A percentile compares a stretch with the other conserved stretches of the same genome.
These are phyloP conservation scores for Montipora cactus DNA, from an alignment of 64 coral and sea anemone species.

Conservation along the genomic window DNA sequence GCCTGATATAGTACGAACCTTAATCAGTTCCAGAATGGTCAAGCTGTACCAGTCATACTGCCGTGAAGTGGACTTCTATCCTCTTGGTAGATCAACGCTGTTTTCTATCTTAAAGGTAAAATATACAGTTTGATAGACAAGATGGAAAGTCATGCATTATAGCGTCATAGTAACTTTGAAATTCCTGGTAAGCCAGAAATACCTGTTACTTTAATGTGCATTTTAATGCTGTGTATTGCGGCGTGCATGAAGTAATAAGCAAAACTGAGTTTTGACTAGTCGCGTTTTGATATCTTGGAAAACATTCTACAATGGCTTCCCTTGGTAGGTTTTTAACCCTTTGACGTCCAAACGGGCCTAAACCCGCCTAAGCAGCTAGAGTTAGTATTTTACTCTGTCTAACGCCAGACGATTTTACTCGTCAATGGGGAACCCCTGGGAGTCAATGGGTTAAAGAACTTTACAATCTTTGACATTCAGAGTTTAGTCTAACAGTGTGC, in stretches of 20 bases:
- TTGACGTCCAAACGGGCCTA: too few relatives aligned
- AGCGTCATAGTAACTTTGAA: too few relatives aligned
- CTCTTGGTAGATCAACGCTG: constrained; percentile 71
- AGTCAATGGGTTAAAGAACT: neutral
- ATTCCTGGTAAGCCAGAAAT: too few relatives aligned
- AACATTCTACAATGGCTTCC: constrained; percentile 7
- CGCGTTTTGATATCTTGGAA: constrained; percentile 60
- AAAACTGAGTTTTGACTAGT: too few relatives aligned
- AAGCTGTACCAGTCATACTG: constrained; percentile 64
- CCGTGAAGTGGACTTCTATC: constrained; percentile 55
- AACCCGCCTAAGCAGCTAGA: too few relatives aligned
- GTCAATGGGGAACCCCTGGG: too few relatives aligned
- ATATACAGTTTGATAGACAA: neutral
- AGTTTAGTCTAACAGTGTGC: neutral
- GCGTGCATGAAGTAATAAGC: too few relatives aligned
- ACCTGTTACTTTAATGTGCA: too few relatives aligned
- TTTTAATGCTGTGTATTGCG: too few relatives aligned
- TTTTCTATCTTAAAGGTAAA: constrained; percentile 76
- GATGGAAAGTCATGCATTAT: too few relatives aligned
- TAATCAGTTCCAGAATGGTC: constrained; percentile 25
- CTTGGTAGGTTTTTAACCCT: constrained; percentile 15
- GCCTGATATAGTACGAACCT: constrained; percentile 18
- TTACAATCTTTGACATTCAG: neutral
- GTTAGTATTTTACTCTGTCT: too few relatives aligned
- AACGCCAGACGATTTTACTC: too few relatives aligned